Evolutionary conservation across 2,113 vertebrate species (phyloP).

Genomic region (Elephas maximus): DNA sequence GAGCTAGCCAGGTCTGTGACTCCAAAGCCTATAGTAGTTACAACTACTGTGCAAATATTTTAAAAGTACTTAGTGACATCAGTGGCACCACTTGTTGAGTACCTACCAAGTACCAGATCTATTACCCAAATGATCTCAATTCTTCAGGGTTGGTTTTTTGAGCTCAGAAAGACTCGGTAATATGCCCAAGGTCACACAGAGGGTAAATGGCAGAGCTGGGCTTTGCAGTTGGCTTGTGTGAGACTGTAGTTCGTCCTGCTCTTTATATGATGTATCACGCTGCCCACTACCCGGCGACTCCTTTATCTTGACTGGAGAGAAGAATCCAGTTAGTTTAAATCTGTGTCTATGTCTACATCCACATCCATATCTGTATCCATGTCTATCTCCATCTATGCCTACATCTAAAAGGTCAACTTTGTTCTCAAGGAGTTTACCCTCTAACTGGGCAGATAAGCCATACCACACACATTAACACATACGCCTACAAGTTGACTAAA

Average conservation of each 20-base stretch:
- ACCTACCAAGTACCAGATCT: neutral
- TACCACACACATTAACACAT: rapidly evolving
- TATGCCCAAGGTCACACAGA: neutral
- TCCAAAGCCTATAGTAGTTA: too few relatives aligned
- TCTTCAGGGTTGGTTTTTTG: neutral
- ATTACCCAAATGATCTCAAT: neutral
- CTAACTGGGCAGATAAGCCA: neutral
- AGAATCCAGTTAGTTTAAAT: neutral
- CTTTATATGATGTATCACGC: neutral
- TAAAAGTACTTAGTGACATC: neutral
- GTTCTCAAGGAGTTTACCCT: neutral
- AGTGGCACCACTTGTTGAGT: neutral
- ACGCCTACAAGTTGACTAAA: rapidly evolving
- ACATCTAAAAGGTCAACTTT: neutral
- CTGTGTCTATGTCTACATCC: neutral
- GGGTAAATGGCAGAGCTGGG: neutral
- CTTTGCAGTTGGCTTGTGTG: neutral
- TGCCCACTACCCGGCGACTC: rapidly evolving
- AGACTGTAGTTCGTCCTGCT: neutral
- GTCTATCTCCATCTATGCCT: neutral
- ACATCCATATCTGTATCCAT: too few relatives aligned
- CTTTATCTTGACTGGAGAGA: neutral
- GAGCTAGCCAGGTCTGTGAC: neutral
- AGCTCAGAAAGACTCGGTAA: neutral
- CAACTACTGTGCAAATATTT: neutral